phyloP scores from a whole-genome alignment of 2,888 invertebrate species.

The Arctia plantaginis region DNA sequence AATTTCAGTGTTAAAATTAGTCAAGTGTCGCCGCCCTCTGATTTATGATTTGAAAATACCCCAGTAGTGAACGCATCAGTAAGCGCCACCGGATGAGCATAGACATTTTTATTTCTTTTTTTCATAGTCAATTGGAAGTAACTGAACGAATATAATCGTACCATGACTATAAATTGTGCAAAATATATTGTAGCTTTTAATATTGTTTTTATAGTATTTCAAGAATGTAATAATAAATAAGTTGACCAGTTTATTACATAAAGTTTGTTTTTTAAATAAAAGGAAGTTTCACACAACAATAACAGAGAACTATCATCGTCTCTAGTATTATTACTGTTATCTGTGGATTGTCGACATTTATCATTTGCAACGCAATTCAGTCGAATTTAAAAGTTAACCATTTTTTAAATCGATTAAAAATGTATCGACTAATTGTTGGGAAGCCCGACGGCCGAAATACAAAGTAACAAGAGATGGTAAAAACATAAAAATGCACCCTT shows the following conservation, averaged over 20 bases:
- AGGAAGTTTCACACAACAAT: background rate
- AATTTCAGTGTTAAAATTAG: constrained; percentile 54
- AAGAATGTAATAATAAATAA: no score
- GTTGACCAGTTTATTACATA: no score
- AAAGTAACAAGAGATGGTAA: background rate
- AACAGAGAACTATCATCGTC: background rate
- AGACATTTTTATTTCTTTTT: constrained; percentile 34
- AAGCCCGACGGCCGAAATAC: background rate
- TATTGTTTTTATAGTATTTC: background rate
- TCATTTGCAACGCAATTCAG: no score
- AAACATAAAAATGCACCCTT: background rate
- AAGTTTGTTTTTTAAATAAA: background rate
- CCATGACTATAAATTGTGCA: background rate
- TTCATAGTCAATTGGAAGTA: background rate
- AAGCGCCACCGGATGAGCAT: constrained; percentile 64
- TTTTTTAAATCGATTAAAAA: background rate
- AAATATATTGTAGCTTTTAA: background rate
- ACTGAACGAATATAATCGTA: background rate
- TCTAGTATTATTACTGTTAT: no score
- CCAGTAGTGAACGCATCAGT: constrained; percentile 67
- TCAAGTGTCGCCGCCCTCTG: constrained; percentile 48
- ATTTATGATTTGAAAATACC: constrained; percentile 64
- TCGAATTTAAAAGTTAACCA: background rate
- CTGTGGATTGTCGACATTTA: no score
- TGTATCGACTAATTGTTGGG: background rate